Evolutionary conservation across 2,888 invertebrate genomes (phyloP).

Genomic region (Catocala nupta): DNA sequence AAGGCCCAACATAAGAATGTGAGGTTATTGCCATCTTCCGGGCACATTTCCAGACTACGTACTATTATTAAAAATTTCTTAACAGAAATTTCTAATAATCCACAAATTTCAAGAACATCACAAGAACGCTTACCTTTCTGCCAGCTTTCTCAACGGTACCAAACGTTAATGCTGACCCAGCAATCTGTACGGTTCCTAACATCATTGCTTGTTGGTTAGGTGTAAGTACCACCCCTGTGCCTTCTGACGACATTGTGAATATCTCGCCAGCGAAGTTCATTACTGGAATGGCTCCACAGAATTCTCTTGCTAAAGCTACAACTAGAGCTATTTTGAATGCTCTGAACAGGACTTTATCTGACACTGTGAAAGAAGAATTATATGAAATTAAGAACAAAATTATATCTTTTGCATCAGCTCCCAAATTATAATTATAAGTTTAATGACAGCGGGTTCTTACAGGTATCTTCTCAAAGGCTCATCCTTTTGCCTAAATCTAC

Average conservation of each 20-base stretch:
- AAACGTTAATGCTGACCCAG: conserved; percentile 72
- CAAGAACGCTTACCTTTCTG: conserved; percentile 65
- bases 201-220: conserved; percentile 82
- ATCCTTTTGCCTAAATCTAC: no score
- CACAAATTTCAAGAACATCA: neutral
- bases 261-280: conserved; percentile 80
- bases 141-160: conserved; percentile 75
- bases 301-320: conserved; percentile 68
- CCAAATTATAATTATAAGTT: no score
- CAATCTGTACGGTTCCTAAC: conserved; percentile 75
- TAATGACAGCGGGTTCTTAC: no score
- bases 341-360: conserved; percentile 69
- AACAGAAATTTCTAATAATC: neutral
- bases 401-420: no score
- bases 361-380: conserved; percentile 60
- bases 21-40: no score
- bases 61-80: neutral
- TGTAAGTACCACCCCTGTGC: conserved; percentile 60
- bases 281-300: conserved; percentile 76
- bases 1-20: no score
- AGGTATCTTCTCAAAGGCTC: no score
- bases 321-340: conserved; percentile 73
- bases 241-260: conserved; percentile 67
- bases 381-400: no score
- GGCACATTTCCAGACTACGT: neutral